phyloP scores from a whole-genome alignment of 2,888 invertebrate genomes.

The Urechis unicinctus region DNA sequence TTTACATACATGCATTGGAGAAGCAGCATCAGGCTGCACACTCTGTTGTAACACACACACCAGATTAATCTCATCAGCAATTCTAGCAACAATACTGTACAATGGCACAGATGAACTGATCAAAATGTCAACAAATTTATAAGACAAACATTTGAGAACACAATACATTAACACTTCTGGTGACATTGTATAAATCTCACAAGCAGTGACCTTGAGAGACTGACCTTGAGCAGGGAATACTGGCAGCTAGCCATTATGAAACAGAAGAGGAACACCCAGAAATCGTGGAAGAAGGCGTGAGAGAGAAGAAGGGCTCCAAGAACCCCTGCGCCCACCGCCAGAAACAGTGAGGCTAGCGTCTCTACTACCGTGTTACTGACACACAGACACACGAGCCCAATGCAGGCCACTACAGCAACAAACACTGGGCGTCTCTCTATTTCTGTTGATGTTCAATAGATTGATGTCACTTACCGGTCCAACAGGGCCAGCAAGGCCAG shows the following conservation, averaged over 20 bases:
- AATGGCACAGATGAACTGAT: too few species aligned
- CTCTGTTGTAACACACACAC: conserved; percentile 62
- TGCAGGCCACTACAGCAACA: not conserved
- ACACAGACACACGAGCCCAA: not conserved
- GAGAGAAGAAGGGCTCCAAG: conserved; percentile 78
- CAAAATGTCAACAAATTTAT: not conserved
- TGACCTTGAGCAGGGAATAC: conserved; percentile 79
- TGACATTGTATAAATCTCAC: not conserved
- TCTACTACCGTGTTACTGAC: conserved; percentile 76
- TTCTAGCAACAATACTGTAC: too few species aligned
- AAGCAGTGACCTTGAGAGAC: too few species aligned
- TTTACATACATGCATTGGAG: conserved; percentile 74
- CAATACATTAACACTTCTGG: not conserved
- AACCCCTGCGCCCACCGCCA: conserved; percentile 79
- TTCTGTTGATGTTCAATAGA: not conserved
- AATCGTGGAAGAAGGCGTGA: conserved; percentile 80
- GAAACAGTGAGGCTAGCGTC: conserved; percentile 71
- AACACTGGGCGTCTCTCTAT: too few species aligned
- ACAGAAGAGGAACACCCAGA: conserved; percentile 89
- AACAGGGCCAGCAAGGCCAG: conserved; percentile 84
- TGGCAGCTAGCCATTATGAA: conserved; percentile 97
- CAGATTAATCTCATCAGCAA: too few species aligned
- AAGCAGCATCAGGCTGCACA: conserved; percentile 97
- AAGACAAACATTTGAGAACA: not conserved
- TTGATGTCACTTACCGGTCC: conserved; percentile 57